A percentile compares a stretch with the other conserved stretches of the same genome.
Evolutionary conservation across 2,113 vertebrate genomes (phyloP).

Genomic region (Cyanocitta stelleri): DNA sequence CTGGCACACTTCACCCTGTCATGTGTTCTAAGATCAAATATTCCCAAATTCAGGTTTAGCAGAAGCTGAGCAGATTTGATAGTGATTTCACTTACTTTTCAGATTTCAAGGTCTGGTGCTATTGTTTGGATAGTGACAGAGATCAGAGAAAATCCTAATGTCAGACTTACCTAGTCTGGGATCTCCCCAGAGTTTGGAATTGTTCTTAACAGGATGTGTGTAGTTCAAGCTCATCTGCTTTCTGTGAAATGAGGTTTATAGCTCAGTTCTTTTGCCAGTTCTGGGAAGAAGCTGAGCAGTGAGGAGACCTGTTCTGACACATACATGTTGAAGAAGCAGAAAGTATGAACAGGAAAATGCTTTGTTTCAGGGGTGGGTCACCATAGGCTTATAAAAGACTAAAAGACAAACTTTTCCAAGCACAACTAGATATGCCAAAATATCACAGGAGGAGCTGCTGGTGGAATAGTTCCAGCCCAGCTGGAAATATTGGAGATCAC

Average conservation of each 20-base stretch:
- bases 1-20: background rate
- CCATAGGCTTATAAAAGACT: background rate
- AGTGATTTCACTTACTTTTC: background rate
- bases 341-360: background rate
- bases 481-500: conserved; percentile 7
- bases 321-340: background rate
- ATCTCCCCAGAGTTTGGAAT: background rate
- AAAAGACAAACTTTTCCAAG: background rate
- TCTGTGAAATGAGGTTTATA: background rate
- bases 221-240: background rate
- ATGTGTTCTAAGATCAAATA: background rate
- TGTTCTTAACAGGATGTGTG: background rate
- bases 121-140: background rate
- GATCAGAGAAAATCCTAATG: background rate
- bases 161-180: background rate
- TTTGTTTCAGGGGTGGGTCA: conserved; percentile 23
- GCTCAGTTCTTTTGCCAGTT: background rate
- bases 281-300: background rate
- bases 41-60: background rate
- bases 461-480: conserved; percentile 28
- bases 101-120: background rate
- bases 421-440: background rate
- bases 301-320: background rate
- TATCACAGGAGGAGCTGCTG: background rate
- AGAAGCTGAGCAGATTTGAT: background rate